Evolutionary conservation across 2,797 vertebrate species (phyloP).

Genomic region (Gephyroberyx darwinii): DNA sequence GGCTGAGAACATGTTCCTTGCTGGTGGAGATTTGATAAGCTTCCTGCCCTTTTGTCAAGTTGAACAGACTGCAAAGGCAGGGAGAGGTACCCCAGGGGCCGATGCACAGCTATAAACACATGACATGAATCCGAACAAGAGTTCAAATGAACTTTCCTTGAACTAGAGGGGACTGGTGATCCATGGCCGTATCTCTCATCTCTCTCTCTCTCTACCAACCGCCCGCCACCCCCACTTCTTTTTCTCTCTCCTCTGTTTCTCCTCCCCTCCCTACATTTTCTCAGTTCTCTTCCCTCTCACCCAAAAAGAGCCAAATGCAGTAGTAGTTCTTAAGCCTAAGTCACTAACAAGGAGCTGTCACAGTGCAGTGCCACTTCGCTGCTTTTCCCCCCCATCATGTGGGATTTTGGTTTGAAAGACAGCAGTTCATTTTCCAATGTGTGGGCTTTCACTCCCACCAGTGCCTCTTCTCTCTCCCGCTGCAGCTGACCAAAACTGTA

Average conservation of each 20-base stretch:
- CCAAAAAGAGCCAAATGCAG: conserved; percentile 56
- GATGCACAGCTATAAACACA: conserved; percentile 73
- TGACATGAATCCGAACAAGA: conserved; percentile 72
- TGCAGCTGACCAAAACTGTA: conserved; percentile 63
- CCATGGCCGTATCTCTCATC: conserved; percentile 56
- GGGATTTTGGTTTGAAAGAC: conserved; percentile 73
- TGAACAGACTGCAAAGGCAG: conserved; percentile 71
- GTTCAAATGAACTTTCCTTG: conserved; percentile 78
- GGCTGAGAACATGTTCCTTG: conserved; percentile 63
- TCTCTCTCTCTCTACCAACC: background rate
- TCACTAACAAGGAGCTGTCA: conserved; percentile 79
- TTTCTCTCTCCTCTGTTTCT: conserved; percentile 24
- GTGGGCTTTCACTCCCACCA: conserved; percentile 53
- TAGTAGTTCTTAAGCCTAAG: conserved; percentile 74
- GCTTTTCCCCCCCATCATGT: conserved; percentile 73
- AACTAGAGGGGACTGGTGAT: conserved; percentile 70
- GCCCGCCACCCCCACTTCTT: background rate
- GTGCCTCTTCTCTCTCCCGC: conserved; percentile 24
- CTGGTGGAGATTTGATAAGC: conserved; percentile 71
- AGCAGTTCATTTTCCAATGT: conserved; percentile 73
- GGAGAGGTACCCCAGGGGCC: conserved; percentile 67
- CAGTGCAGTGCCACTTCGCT: conserved; percentile 73
- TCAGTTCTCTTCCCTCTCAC: conserved; percentile 33
- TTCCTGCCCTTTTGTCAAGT: conserved; percentile 71
- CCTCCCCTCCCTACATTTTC: conserved; percentile 31